Evolutionary conservation across 2,888 invertebrate species (phyloP).

Genomic region (Dendrolimus houi): DNA sequence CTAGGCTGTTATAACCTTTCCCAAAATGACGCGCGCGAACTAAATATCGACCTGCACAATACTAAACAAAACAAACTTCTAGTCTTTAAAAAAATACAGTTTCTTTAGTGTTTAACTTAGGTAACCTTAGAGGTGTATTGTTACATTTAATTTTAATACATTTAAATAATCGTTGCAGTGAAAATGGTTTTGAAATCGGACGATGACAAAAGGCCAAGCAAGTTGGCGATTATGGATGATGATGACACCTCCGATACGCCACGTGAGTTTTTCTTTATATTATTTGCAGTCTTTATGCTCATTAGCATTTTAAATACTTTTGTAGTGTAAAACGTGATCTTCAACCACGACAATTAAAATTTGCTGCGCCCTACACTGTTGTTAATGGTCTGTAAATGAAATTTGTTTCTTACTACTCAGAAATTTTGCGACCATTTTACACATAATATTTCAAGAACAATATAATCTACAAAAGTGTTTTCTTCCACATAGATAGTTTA

Average conservation of each 20-base stretch:
- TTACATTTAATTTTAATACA: slow-evolving; percentile 14
- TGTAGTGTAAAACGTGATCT: neutral
- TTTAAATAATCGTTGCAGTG: slow-evolving; percentile 27
- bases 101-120: neutral
- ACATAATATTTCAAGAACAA: too few species aligned
- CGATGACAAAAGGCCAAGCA: slow-evolving; percentile 67
- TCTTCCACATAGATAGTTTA: too few species aligned
- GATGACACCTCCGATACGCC: slow-evolving; percentile 44
- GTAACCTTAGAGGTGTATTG: slow-evolving; percentile 13
- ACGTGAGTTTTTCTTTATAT: slow-evolving; percentile 40
- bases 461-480: too few species aligned
- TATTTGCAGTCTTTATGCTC: neutral
- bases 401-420: too few species aligned
- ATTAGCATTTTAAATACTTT: neutral
- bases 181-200: slow-evolving; percentile 68
- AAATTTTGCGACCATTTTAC: too few species aligned
- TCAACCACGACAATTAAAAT: neutral
- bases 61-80: neutral
- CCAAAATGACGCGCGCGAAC: slow-evolving; percentile 44
- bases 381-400: neutral
- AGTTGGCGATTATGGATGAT: slow-evolving; percentile 71
- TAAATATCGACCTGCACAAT: slow-evolving; percentile 12
- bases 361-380: neutral
- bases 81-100: neutral
- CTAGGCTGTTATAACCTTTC: slow-evolving; percentile 20